Percentiles rank a stretch among this genome's conserved stretches.
These are phyloP conservation scores for Heliopora coerulea DNA, from an alignment of 92 coral and sea anemone species.

Conservation along the genomic window DNA sequence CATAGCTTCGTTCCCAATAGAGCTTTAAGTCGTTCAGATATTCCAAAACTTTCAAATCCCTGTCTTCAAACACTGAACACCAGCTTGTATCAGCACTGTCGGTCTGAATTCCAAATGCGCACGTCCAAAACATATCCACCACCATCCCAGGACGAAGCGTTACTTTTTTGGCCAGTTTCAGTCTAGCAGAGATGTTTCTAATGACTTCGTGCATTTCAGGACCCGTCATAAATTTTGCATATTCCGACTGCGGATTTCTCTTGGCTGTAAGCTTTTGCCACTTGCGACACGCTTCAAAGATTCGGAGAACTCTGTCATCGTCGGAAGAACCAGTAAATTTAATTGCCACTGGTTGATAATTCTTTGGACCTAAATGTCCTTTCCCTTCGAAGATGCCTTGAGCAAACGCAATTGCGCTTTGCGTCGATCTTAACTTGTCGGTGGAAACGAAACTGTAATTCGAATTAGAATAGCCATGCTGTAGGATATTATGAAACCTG, in stretches of 20 bases:
- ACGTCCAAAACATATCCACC: slow-evolving; percentile 57
- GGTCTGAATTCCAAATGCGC: slow-evolving; percentile 82
- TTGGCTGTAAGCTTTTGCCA: slow-evolving; percentile 44
- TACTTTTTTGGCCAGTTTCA: slow-evolving; percentile 55
- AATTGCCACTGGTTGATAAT: slow-evolving; percentile 79
- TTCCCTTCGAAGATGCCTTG: slow-evolving; percentile 76
- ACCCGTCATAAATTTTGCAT: slow-evolving; percentile 55
- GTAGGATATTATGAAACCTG: slow-evolving; percentile 59
- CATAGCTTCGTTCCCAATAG: slow-evolving; percentile 70
- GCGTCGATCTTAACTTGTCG: slow-evolving; percentile 69
- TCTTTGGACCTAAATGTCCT: slow-evolving; percentile 57
- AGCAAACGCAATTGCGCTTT: slow-evolving; percentile 86
- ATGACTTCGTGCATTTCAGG: slow-evolving; percentile 58
- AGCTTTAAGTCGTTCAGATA: slow-evolving; percentile 66
- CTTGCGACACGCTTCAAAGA: slow-evolving; percentile 65
- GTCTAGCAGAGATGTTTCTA: slow-evolving; percentile 56
- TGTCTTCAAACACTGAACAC: slow-evolving; percentile 72
- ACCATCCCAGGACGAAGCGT: slow-evolving; percentile 47
- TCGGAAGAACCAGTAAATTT: slow-evolving; percentile 62
- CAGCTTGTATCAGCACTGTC: slow-evolving; percentile 60
- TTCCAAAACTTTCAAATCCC: slow-evolving; percentile 69
- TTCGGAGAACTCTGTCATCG: slow-evolving; percentile 65
- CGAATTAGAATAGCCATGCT: slow-evolving; percentile 62
- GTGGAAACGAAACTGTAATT: slow-evolving; percentile 67
- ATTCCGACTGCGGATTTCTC: slow-evolving; percentile 30